Percentiles rank a stretch among this genome's conserved stretches.
Evolutionary conservation across 2,113 vertebrate species (phyloP).

Genomic region (Catharus bicknelli): DNA sequence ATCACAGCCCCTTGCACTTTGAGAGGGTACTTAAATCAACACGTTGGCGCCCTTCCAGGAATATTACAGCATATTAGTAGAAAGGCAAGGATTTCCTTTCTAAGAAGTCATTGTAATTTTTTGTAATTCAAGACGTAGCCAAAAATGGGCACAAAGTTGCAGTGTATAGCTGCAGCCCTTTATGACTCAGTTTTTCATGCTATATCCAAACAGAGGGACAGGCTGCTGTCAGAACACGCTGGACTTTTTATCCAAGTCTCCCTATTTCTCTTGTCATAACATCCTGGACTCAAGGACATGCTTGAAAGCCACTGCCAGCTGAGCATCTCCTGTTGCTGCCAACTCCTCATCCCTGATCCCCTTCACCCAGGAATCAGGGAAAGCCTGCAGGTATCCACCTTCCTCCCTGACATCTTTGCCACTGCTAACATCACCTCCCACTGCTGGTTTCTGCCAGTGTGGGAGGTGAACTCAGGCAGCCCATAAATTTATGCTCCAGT

Average conservation of each 20-base stretch:
- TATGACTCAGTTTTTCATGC: conserved; percentile 37
- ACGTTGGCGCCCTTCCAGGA: conserved; percentile 28
- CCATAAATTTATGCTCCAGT: neutral
- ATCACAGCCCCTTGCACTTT: neutral
- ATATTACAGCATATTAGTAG: neutral
- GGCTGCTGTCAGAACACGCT: neutral
- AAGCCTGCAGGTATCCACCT: neutral
- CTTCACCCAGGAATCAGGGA: neutral
- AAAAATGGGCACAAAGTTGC: conserved; percentile 47
- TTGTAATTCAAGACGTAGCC: conserved; percentile 33
- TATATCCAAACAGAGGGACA: conserved; percentile 3
- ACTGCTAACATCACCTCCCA: neutral
- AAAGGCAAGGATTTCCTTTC: conserved; percentile 48
- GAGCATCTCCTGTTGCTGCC: neutral
- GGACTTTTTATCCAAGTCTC: neutral
- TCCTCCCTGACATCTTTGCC: neutral
- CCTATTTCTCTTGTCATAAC: conserved; percentile 6
- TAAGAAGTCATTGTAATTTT: conserved; percentile 55
- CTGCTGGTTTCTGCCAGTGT: neutral
- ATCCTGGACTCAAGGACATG: neutral
- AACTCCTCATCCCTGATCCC: neutral
- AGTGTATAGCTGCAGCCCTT: neutral
- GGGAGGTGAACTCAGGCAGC: neutral
- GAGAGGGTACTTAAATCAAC: conserved; percentile 28
- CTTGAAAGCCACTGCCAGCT: neutral